Evolutionary conservation across 2,797 vertebrate species (phyloP).

Genomic region (Streptopelia turtur): DNA sequence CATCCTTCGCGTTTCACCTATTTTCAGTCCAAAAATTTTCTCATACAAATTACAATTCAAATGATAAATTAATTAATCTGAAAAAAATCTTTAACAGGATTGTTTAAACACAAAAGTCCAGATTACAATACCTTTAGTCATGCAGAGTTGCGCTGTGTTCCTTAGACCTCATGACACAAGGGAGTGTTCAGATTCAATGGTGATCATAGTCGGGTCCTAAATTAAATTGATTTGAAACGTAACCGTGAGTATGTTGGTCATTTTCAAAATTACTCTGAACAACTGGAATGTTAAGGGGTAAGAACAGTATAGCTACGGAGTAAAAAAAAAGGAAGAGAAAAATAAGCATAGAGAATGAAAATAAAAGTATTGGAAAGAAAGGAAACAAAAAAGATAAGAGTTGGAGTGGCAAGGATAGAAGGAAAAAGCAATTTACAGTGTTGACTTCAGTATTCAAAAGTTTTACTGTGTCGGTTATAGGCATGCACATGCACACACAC

Average conservation of each 20-base stretch:
- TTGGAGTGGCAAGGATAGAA: background rate
- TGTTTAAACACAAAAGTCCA: background rate
- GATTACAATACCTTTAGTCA: background rate
- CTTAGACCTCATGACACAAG: background rate
- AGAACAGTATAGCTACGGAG: background rate
- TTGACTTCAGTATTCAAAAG: background rate
- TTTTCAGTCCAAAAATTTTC: background rate
- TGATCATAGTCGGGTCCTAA: background rate
- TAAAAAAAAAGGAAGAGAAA: background rate
- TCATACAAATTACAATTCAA: background rate
- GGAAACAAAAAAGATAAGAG: background rate
- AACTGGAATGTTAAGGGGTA: background rate
- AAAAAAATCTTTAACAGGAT: background rate
- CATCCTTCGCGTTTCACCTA: background rate
- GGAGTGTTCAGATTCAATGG: background rate
- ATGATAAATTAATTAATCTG: background rate
- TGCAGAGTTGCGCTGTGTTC: background rate
- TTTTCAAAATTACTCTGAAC: background rate
- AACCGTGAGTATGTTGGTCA: background rate
- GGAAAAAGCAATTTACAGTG: background rate
- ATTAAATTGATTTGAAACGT: background rate
- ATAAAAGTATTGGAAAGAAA: background rate
- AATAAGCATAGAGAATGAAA: background rate
- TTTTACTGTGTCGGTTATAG: background rate
- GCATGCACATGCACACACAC: rapidly evolving